phyloP scores from a whole-genome alignment of 23 tunicate species.

The Pegea sp. region DNA sequence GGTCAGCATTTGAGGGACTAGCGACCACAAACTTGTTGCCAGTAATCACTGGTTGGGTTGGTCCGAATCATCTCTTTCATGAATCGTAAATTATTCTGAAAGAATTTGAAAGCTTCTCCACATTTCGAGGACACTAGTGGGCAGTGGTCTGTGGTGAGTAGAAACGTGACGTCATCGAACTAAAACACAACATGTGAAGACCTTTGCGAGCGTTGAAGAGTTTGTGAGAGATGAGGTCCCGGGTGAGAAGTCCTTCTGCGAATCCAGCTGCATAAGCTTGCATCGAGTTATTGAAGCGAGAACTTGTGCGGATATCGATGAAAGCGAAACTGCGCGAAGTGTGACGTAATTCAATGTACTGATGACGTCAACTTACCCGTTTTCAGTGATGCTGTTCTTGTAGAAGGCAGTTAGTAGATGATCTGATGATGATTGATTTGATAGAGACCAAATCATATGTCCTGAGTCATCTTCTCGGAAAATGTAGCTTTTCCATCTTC shows the following conservation, averaged over 20 bases:
- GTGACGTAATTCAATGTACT: too few relatives aligned
- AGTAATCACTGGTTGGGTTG: constrained; percentile 34
- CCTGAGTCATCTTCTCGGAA: too few relatives aligned
- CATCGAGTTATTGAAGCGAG: constrained; percentile 2
- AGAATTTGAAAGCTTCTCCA: constrained; percentile 1
- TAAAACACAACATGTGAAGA: too few relatives aligned
- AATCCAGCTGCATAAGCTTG: constrained; percentile 32
- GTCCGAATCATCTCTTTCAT: constrained; percentile 13
- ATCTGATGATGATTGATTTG: too few relatives aligned
- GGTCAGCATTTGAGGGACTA: background rate
- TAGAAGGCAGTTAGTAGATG: too few relatives aligned
- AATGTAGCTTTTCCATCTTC: too few relatives aligned
- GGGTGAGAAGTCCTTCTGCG: constrained; percentile 19
- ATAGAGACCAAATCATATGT: too few relatives aligned
- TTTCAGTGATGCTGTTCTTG: too few relatives aligned
- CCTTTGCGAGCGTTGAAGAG: constrained; percentile 1
- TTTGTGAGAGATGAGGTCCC: constrained; percentile 5
- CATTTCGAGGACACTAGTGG: constrained; percentile 8
- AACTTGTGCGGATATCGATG: too few relatives aligned
- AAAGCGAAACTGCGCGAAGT: too few relatives aligned
- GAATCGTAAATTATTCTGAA: constrained; percentile 5
- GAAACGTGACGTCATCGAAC: too few relatives aligned
- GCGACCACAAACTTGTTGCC: constrained; percentile 14
- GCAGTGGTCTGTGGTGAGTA: constrained; percentile 10
- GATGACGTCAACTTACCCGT: too few relatives aligned